A percentile compares a stretch with the other conserved stretches of the same genome.
Conservation (phyloP, 2,797 vertebrate species). For the Sphenodon punctatus region DNA sequence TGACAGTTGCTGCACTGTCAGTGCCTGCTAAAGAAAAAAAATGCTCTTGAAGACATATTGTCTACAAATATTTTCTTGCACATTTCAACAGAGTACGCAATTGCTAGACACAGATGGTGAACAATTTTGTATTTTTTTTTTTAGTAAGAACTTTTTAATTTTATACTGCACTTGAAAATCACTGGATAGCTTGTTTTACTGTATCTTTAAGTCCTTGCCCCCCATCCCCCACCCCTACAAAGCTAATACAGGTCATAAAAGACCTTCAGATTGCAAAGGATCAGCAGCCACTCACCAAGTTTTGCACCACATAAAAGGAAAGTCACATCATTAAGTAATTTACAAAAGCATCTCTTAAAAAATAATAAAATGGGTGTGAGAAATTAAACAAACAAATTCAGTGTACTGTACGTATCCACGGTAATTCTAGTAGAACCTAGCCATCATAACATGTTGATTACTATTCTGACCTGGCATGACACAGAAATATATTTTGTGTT, state of each 20-base stretch:
- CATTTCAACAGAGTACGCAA: conserved; percentile 90
- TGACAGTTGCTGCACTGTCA: conserved; percentile 88
- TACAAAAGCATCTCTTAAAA: conserved; percentile 73
- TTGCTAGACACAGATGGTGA: conserved; percentile 79
- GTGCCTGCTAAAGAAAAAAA: conserved; percentile 92
- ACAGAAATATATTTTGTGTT: conserved; percentile 81
- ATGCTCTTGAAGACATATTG: conserved; percentile 93
- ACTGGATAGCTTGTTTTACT: conserved; percentile 86
- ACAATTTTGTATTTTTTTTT: conserved; percentile 51
- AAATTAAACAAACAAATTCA: conserved; percentile 54
- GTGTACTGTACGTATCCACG: conserved; percentile 77
- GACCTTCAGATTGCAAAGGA: conserved; percentile 64
- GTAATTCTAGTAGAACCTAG: conserved; percentile 79
- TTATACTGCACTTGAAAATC: conserved; percentile 81
- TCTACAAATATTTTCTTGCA: conserved; percentile 99
- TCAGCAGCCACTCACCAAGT: conserved; percentile 64
- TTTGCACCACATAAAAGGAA: conserved; percentile 67
- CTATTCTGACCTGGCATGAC: conserved; percentile 82
- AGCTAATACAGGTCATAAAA: conserved; percentile 67
- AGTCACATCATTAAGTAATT: conserved; percentile 66
- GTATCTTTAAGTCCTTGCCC: conserved; percentile 78
- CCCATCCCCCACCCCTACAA: too few relatives aligned
- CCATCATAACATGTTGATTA: conserved; percentile 79
- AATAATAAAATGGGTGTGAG: conserved; percentile 76
- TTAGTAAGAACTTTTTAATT: conserved; percentile 77